Base-by-base conservation (phyloP, 2,888 invertebrate species). In the Oligia fasciuncula region DNA sequence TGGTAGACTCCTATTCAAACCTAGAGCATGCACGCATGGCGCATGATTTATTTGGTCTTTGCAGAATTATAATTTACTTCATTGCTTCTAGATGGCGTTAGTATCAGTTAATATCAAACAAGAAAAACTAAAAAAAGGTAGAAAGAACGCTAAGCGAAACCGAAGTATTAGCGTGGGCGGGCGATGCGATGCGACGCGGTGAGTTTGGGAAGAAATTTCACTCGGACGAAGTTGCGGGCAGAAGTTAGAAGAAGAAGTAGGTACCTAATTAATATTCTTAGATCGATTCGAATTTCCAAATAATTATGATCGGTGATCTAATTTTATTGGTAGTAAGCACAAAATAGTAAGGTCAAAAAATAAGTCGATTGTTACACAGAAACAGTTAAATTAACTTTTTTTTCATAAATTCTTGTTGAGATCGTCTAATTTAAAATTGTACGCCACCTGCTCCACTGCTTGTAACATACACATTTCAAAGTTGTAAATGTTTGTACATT, bases 71-170 rank as follows among this genome's bases (percentile, higher is more conserved):
- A 51, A 51, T 43, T 63, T 23, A 63, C 29, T 43, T 51, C 63
- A 62, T 51, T 14, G 17, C 17, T 76, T 43, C 29, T 76, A 76
- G 76, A 63, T 63, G 76, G 62, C 51, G 76, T 76, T 51, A 75
- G 40, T 75, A 49, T 13, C 13, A 43, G 76, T 73, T 23, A 72
- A 29, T 54, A 54, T 23, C 23, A 62, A 6, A 29, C 29, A 13
- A 62, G 5, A 29, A 62, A 62, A 62, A 14, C 57, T 1, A n/a
- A 13, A 13, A 43, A 60, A 60, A 13, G n/a, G n/a, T 60, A 13
- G n/a, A 13, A 13, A 60, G n/a, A n/a, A 60, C n/a, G 57, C 11
- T n/a, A 13, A 60, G 5, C n/a, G 60, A 60, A 60, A 60, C 4
- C n/a, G 4, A 11, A 60, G 19, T n/a, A n/a, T 13, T 13, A 60